Evolutionary conservation across 1,140 invertebrate species (phyloP).

Genomic region (Chlorops oryzae): DNA sequence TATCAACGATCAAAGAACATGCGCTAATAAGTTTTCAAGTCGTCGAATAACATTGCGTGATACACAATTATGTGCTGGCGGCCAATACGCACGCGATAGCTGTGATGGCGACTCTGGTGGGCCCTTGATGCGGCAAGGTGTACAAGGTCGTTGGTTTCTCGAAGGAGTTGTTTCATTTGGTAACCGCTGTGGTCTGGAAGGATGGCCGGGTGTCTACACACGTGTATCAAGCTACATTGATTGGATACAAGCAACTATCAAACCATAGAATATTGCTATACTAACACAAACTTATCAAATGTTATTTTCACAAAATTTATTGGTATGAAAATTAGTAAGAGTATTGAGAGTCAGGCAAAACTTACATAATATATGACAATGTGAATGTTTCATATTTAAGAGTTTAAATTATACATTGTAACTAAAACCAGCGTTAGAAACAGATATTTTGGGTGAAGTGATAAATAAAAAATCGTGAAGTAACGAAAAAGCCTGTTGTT

Average conservation of each 20-base stretch:
- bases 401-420: too few species aligned
- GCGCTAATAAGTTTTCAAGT: constrained; percentile 49
- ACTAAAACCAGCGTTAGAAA: too few species aligned
- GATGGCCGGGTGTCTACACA: constrained; percentile 75
- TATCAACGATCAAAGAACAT: constrained; percentile 49
- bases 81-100: constrained; percentile 57
- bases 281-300: too few species aligned
- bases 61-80: constrained; percentile 61
- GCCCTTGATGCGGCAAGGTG: constrained; percentile 60
- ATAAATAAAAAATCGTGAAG: too few species aligned
- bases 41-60: constrained; percentile 22
- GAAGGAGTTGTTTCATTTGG: constrained; percentile 73
- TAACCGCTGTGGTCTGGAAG: constrained; percentile 60
- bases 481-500: too few species aligned
- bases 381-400: too few species aligned
- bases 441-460: too few species aligned
- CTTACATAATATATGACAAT: too few species aligned
- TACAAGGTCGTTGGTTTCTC: constrained; percentile 43
- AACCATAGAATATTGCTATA: too few species aligned
- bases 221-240: constrained; percentile 59
- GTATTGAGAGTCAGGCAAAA: too few species aligned
- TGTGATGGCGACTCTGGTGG: constrained; percentile 74
- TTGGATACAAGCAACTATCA: constrained; percentile 63
- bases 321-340: too few species aligned
- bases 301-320: too few species aligned